phyloP scores from a whole-genome alignment of 1,140 invertebrate genomes.

The Gryllus bimaculatus region DNA sequence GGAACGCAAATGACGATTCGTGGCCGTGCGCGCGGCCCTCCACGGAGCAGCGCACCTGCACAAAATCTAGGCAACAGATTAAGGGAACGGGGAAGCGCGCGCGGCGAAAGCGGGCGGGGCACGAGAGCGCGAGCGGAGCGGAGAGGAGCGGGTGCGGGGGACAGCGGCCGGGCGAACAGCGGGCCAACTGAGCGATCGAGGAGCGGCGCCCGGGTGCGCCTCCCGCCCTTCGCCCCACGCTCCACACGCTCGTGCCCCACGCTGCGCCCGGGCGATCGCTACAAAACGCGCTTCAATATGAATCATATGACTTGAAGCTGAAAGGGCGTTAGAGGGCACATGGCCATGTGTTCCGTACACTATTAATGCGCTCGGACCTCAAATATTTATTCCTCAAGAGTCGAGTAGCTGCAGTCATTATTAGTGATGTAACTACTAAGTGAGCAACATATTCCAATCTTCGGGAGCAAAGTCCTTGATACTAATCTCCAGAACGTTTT shows the following conservation, averaged over 20 bases:
- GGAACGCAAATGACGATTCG: too few relatives aligned
- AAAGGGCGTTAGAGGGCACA: background rate
- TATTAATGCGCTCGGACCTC: background rate
- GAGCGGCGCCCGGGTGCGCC: too few relatives aligned
- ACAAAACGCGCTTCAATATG: background rate
- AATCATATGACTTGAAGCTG: background rate
- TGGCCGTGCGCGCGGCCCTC: too few relatives aligned
- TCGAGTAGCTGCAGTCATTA: background rate
- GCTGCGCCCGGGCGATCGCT: background rate
- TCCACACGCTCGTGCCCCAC: too few relatives aligned
- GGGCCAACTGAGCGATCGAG: background rate
- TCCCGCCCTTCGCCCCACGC: background rate
- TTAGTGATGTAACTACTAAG: background rate
- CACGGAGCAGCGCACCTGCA: too few relatives aligned
- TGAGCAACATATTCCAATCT: background rate
- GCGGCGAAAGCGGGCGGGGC: too few relatives aligned
- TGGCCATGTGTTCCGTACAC: background rate
- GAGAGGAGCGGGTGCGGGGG: too few relatives aligned
- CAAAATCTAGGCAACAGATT: too few relatives aligned
- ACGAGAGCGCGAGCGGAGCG: too few relatives aligned
- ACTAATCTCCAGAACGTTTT: background rate
- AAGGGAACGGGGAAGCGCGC: too few relatives aligned
- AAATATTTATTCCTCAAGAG: background rate
- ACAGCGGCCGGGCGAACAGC: background rate
- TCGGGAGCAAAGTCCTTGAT: background rate